These are phyloP conservation scores for Tragulus kanchil DNA, from an alignment of 2,113 vertebrate genomes.

Conservation along the genomic window DNA sequence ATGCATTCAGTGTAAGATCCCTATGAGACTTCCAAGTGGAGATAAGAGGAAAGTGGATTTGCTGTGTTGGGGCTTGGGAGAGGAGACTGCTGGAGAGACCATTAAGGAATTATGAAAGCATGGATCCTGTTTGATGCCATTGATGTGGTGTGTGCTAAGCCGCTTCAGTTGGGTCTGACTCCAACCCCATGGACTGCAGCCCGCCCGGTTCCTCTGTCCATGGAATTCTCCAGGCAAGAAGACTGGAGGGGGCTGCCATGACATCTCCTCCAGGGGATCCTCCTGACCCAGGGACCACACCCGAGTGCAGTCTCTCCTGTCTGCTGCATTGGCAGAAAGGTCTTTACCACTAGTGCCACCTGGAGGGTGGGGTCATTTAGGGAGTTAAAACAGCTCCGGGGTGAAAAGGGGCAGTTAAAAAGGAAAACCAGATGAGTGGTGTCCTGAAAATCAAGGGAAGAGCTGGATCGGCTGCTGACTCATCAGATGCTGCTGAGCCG, in stretches of 20 bases:
- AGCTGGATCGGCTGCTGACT: not conserved
- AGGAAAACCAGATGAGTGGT: not conserved
- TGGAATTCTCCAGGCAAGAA: not conserved
- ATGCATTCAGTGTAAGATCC: not conserved
- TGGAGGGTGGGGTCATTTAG: not conserved
- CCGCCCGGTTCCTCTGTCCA: not conserved
- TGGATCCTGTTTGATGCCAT: not conserved
- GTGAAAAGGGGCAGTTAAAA: not conserved
- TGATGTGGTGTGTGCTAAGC: not conserved
- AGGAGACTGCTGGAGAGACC: not conserved
- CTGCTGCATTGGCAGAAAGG: not conserved
- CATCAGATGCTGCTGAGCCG: not conserved
- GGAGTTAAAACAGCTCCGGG: not conserved
- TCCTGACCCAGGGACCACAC: not conserved
- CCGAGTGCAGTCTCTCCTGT: not conserved
- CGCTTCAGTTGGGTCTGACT: not conserved
- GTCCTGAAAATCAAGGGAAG: not conserved
- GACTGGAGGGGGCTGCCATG: not conserved
- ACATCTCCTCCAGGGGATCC: not conserved
- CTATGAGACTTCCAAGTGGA: not conserved
- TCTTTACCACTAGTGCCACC: not conserved
- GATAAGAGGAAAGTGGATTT: not conserved
- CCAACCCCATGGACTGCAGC: not conserved
- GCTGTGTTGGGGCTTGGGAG: not conserved
- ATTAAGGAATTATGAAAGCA: not conserved